A percentile compares a stretch with the other conserved stretches of the same genome.
Evolutionary conservation across 2,113 vertebrate species (phyloP).

Genomic region (Catagonus wagneri): DNA sequence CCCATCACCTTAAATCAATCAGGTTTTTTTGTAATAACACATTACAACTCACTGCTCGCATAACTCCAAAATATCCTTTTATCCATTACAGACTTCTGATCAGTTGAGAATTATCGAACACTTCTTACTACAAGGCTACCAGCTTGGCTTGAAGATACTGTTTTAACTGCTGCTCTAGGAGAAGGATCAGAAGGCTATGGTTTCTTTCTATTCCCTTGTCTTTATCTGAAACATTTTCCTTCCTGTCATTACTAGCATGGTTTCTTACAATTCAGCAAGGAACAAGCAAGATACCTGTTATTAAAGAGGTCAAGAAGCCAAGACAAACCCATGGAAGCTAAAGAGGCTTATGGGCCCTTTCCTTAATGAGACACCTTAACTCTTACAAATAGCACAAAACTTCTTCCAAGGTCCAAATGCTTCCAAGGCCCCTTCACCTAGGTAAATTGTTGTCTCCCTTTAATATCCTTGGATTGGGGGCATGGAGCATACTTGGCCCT

Average conservation of each 20-base stretch:
- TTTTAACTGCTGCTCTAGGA: background rate
- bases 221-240: background rate
- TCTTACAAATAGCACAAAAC: background rate
- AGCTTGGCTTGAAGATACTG: background rate
- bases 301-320: background rate
- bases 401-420: background rate
- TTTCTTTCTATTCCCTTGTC: background rate
- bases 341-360: constrained; percentile 9
- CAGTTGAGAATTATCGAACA: background rate
- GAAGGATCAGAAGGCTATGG: background rate
- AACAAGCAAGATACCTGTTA: background rate
- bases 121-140: background rate
- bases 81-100: background rate
- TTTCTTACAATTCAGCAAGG: constrained; percentile 42
- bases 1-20: constrained; percentile 67
- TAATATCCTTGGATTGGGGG: background rate
- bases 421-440: background rate
- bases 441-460: background rate
- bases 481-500: background rate
- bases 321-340: background rate
- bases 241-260: background rate
- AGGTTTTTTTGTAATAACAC: constrained; percentile 65
- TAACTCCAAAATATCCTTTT: background rate
- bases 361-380: background rate
- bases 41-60: background rate